Evolutionary conservation across 92 coral and sea anemone species (phyloP).

Genomic region (Anthopleura xanthogrammica): DNA sequence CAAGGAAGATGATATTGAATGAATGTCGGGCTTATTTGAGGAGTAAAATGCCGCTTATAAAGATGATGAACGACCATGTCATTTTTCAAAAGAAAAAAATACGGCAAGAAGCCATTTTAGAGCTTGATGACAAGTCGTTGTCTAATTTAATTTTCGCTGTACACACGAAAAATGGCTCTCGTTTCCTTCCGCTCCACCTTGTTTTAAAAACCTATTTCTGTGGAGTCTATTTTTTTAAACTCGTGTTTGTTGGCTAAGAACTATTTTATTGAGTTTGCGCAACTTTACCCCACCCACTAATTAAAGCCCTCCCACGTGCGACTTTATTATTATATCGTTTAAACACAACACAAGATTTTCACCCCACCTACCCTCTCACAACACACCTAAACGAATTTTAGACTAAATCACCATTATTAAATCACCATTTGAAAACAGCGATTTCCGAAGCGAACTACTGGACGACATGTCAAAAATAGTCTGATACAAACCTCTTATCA

Average conservation of each 20-base stretch:
- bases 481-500: neutral
- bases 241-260: too few relatives aligned
- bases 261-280: too few relatives aligned
- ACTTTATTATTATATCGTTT: too few relatives aligned
- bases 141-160: neutral
- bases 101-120: neutral
- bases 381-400: too few relatives aligned
- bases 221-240: too few relatives aligned
- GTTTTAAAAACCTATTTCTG: too few relatives aligned
- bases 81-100: neutral
- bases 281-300: too few relatives aligned
- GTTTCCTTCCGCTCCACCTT: neutral
- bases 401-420: neutral
- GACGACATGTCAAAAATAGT: too few relatives aligned
- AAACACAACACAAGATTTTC: too few relatives aligned
- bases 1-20: neutral
- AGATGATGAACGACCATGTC: neutral
- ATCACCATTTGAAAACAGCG: neutral
- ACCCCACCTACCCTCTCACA: too few relatives aligned
- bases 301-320: too few relatives aligned
- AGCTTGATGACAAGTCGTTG: neutral
- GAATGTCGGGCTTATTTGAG: too few relatives aligned
- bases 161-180: neutral
- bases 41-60: neutral
- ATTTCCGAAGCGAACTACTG: neutral